Percentiles rank a stretch among this genome's conserved stretches.
Conservation (phyloP, 2,888 invertebrate species). For the Microchrysa polita region DNA sequence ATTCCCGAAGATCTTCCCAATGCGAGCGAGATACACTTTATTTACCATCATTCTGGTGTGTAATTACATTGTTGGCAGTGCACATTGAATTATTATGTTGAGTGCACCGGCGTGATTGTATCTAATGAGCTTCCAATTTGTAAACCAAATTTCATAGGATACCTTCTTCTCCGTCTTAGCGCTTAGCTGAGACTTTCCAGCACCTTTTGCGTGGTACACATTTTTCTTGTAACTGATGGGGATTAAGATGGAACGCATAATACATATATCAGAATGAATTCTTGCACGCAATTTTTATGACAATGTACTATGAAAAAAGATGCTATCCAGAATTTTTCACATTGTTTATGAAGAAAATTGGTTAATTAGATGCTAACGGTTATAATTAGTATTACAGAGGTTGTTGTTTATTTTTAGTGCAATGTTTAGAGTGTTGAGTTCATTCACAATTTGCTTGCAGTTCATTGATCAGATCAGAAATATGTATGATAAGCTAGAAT, state of each 20-base stretch:
- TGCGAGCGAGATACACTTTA: background rate
- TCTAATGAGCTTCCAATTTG: slow-evolving; percentile 39
- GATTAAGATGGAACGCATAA: background rate
- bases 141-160: slow-evolving; percentile 38
- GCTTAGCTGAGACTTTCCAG: background rate
- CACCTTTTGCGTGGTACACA: background rate
- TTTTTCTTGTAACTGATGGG: background rate
- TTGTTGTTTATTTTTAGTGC: too few species aligned
- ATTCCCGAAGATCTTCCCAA: slow-evolving; percentile 8
- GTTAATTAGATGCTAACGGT: background rate
- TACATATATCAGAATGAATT: too few species aligned
- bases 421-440: too few species aligned
- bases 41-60: background rate
- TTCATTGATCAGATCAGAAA: too few species aligned
- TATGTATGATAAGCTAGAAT: too few species aligned
- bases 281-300: slow-evolving; percentile 8
- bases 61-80: slow-evolving; percentile 31
- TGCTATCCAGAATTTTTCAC: background rate
- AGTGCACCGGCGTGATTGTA: background rate
- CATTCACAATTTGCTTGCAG: too few species aligned
- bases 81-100: background rate
- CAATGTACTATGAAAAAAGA: background rate
- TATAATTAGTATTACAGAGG: too few species aligned
- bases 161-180: too few species aligned
- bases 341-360: background rate